phyloP scores from a whole-genome alignment of 2,888 invertebrate genomes.

The Eupithecia inturbata region DNA sequence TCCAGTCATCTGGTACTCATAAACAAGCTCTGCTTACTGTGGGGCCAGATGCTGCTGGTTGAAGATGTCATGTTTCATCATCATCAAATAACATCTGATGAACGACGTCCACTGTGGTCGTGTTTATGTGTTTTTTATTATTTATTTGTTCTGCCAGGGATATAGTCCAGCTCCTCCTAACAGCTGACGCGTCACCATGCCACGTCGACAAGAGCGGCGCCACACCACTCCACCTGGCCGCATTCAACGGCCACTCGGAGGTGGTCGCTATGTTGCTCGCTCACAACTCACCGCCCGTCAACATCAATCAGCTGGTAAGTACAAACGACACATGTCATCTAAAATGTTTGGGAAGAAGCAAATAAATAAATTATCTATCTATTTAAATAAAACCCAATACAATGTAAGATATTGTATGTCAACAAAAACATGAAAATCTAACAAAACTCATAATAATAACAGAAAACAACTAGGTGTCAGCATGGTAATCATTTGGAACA shows the following conservation, averaged over 20 bases:
- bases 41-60: neutral
- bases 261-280: conserved; percentile 93
- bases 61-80: neutral
- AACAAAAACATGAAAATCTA: no score
- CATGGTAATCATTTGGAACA: no score
- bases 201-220: conserved; percentile 95
- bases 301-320: conserved; percentile 92
- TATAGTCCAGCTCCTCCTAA: conserved; percentile 92
- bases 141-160: conserved; percentile 84
- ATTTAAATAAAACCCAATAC: no score
- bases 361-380: no score
- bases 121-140: neutral
- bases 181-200: conserved; percentile 95
- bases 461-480: no score
- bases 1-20: neutral
- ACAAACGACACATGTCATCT: neutral
- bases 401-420: no score
- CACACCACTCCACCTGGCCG: conserved; percentile 95
- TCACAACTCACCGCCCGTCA: conserved; percentile 91
- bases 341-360: neutral
- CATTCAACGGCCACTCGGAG: conserved; percentile 96
- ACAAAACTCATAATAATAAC: no score
- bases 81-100: neutral
- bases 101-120: neutral
- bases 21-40: neutral